Evolutionary conservation across 2,888 invertebrate genomes (phyloP).

Genomic region (Bellardia bayeri): DNA sequence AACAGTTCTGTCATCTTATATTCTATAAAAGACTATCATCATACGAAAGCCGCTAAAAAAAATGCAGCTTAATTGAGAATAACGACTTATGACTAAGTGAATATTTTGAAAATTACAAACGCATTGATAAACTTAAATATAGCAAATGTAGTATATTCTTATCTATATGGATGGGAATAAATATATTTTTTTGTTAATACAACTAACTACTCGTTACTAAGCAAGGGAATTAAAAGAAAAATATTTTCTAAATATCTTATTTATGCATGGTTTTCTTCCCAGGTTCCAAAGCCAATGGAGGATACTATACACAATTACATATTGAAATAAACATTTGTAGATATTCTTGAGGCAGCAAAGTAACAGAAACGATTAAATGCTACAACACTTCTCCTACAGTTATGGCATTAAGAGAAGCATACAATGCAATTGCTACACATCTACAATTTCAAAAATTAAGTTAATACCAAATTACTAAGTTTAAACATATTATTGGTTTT

Average conservation of each 20-base stretch:
- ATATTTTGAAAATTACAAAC: too few relatives aligned
- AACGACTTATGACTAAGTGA: too few relatives aligned
- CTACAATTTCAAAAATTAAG: background rate
- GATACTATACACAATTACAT: conserved; percentile 3
- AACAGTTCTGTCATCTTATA: too few relatives aligned
- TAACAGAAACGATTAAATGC: background rate
- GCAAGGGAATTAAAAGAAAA: background rate
- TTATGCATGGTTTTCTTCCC: background rate
- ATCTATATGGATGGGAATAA: too few relatives aligned
- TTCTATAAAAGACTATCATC: too few relatives aligned
- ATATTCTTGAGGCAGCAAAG: background rate
- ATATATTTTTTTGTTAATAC: too few relatives aligned
- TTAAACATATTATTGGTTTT: too few relatives aligned
- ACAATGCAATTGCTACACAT: background rate
- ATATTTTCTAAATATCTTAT: background rate
- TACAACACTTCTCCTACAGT: background rate
- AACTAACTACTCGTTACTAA: background rate
- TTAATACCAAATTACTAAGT: too few relatives aligned
- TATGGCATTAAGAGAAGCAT: background rate
- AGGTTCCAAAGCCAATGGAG: background rate
- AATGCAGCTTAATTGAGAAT: too few relatives aligned
- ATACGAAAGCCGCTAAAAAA: too few relatives aligned
- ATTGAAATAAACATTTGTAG: background rate
- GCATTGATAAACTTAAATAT: too few relatives aligned
- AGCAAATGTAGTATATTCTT: too few relatives aligned